Evolutionary conservation across 2,797 vertebrate species (phyloP).

Genomic region (Leuciscus waleckii): DNA sequence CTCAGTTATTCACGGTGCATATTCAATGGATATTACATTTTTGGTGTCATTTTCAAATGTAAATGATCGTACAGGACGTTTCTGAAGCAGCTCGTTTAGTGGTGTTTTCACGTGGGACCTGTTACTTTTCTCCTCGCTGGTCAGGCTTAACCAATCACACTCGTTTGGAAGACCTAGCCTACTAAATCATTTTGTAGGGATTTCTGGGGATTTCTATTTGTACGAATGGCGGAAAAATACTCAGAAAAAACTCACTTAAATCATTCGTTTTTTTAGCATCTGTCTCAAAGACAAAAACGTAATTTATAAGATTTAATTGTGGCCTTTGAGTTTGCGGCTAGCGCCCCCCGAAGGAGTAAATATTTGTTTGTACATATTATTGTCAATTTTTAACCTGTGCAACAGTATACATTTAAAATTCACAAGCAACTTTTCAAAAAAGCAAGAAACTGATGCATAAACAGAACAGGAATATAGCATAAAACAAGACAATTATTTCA

Average conservation of each 20-base stretch:
- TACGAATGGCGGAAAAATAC: background rate
- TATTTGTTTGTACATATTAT: background rate
- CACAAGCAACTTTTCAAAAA: background rate
- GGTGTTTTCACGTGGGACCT: too few relatives aligned
- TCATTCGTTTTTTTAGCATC: background rate
- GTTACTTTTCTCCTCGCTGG: slow-evolving; percentile 9
- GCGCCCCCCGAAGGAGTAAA: too few relatives aligned
- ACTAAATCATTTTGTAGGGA: background rate
- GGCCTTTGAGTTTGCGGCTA: background rate
- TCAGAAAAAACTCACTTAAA: background rate
- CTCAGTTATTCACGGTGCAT: background rate
- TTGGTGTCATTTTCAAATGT: background rate
- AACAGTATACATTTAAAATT: background rate
- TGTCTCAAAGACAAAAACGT: background rate
- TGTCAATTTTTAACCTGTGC: background rate
- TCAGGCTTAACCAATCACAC: background rate
- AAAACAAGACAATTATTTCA: background rate
- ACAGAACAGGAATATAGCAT: background rate
- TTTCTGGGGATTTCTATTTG: background rate
- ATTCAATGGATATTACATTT: background rate
- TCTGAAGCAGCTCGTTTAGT: background rate
- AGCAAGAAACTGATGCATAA: background rate
- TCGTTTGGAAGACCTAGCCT: background rate
- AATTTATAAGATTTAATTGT: background rate
- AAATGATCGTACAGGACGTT: background rate